Percentiles rank a stretch among this genome's conserved stretches.
phyloP scores from a whole-genome alignment of 1,140 invertebrate genomes.

The Stegodyphus mimosarum region DNA sequence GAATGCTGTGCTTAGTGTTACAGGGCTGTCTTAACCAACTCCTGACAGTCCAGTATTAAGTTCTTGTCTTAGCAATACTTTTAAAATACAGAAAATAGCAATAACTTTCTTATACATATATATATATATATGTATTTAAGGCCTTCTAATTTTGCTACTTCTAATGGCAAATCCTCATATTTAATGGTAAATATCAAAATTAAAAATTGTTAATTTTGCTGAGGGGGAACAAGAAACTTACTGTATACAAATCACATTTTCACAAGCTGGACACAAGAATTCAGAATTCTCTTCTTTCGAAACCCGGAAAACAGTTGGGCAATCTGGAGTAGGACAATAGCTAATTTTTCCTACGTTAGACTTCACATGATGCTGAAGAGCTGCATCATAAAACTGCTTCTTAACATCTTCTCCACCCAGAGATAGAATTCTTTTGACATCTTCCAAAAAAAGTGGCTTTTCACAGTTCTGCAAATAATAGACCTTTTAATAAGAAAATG shows the following conservation, averaged over 20 bases:
- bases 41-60: no score
- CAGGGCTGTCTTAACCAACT: no score
- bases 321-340: constrained; percentile 53
- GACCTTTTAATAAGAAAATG: background rate
- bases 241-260: constrained; percentile 36
- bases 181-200: background rate
- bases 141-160: no score
- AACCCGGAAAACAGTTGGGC: constrained; percentile 17
- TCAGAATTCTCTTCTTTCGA: background rate
- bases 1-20: no score
- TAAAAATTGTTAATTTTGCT: background rate
- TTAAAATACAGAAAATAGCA: no score
- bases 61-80: no score
- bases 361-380: constrained; percentile 32
- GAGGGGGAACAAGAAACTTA: constrained; percentile 11
- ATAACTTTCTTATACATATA: no score
- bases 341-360: background rate
- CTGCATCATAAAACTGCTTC: constrained; percentile 2
- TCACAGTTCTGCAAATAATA: constrained; percentile 37
- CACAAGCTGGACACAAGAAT: constrained; percentile 25
- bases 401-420: background rate
- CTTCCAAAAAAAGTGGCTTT: constrained; percentile 20
- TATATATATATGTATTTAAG: no score
- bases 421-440: constrained; percentile 26
- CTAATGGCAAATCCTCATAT: no score